These are phyloP conservation scores for Hyppa rectilinea DNA, from an alignment of 2,888 invertebrate species.

Conservation along the genomic window DNA sequence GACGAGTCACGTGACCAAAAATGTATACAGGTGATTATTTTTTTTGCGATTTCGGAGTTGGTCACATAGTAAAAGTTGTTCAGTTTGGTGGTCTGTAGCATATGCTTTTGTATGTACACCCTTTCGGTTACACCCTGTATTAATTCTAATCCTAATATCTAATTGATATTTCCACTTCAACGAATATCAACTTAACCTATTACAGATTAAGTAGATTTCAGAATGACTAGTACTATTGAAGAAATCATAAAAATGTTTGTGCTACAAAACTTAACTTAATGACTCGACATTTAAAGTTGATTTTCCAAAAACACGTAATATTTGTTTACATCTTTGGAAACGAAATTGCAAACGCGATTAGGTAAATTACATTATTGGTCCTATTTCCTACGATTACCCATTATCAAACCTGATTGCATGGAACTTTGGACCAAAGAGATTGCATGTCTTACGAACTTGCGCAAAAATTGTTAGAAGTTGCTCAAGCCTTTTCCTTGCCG, in stretches of 20 bases:
- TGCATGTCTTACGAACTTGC: slow-evolving; percentile 31
- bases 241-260: neutral
- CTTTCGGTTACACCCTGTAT: too few relatives aligned
- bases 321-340: neutral
- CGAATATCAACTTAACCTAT: neutral
- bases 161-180: neutral
- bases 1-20: too few relatives aligned
- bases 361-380: neutral
- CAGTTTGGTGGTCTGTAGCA: too few relatives aligned
- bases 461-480: slow-evolving; percentile 32
- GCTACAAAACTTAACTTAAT: neutral
- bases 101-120: too few relatives aligned
- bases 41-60: too few relatives aligned
- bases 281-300: neutral
- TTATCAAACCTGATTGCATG: slow-evolving; percentile 2
- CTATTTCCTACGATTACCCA: neutral
- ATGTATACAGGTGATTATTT: too few relatives aligned
- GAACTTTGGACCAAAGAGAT: neutral
- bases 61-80: too few relatives aligned
- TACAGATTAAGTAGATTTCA: neutral
- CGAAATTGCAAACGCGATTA: neutral
- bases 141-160: neutral
- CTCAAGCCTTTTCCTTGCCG: slow-evolving; percentile 38
- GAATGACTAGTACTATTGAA: neutral
- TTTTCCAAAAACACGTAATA: neutral